Conservation (phyloP, 2,113 vertebrate genomes). For the Glaucidium brasilianum region DNA sequence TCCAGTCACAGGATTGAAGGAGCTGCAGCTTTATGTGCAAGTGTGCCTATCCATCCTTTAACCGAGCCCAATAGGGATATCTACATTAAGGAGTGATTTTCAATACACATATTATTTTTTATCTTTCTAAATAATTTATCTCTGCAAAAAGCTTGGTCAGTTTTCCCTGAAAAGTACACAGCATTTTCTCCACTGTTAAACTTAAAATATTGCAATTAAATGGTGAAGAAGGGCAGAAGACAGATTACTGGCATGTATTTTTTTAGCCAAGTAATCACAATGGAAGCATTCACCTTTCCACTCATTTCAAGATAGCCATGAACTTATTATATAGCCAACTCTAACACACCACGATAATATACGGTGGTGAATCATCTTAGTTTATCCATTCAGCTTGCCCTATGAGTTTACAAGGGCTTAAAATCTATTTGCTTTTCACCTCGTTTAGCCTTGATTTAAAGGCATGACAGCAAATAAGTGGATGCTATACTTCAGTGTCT, state of each 20-base stretch:
- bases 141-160: neutral
- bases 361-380: neutral
- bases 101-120: neutral
- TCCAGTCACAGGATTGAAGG: neutral
- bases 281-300: conserved; percentile 49
- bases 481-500: neutral
- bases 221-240: neutral
- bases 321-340: conserved; percentile 30
- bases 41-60: neutral
- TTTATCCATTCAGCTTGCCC: conserved; percentile 50
- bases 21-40: neutral
- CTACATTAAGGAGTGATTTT: neutral
- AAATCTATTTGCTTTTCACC: conserved; percentile 40
- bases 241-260: neutral
- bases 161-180: neutral
- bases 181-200: neutral
- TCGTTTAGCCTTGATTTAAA: conserved; percentile 51
- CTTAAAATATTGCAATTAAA: neutral
- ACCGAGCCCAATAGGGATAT: neutral
- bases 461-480: conserved; percentile 11
- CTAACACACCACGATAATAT: neutral
- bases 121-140: neutral
- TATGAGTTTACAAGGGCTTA: conserved; percentile 37
- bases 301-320: conserved; percentile 17
- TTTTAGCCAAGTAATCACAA: conserved; percentile 49